phyloP scores from a whole-genome alignment of 2,113 vertebrate genomes.

The Gallinago undulata region DNA sequence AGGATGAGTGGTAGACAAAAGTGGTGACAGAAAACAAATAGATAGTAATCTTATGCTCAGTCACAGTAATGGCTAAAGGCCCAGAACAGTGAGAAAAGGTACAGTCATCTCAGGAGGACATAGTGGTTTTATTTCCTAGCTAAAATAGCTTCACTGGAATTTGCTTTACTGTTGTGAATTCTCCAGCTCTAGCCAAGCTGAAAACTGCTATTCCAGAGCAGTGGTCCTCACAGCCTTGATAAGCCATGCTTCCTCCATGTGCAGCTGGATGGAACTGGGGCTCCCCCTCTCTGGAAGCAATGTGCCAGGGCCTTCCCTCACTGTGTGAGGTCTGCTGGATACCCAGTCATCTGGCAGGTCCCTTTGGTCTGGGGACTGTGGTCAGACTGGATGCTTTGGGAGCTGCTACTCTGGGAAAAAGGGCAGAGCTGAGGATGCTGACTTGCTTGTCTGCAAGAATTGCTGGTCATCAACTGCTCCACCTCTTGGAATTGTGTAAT shows the following conservation, averaged over 20 bases:
- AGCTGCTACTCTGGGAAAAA: not conserved
- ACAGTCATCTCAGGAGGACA: not conserved
- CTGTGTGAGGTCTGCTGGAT: fast-evolving
- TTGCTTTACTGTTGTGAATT: not conserved
- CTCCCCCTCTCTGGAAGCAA: not conserved
- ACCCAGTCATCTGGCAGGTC: not conserved
- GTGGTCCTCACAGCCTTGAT: not conserved
- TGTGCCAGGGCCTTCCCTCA: not conserved
- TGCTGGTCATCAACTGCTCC: not conserved
- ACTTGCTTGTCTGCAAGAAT: not conserved
- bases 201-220: not conserved
- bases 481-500: not conserved
- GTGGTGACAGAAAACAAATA: not conserved
- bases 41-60: not conserved
- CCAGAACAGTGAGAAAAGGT: not conserved
- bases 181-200: not conserved
- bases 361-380: not conserved
- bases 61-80: not conserved
- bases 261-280: not conserved
- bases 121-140: not conserved
- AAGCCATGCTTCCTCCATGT: fast-evolving
- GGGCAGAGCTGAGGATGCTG: not conserved
- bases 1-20: not conserved
- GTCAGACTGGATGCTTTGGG: not conserved
- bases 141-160: not conserved